Percentiles rank a stretch among this genome's conserved stretches.
Evolutionary conservation across 2,113 vertebrate genomes (phyloP).

Genomic region (Hippocampus guttulatus): DNA sequence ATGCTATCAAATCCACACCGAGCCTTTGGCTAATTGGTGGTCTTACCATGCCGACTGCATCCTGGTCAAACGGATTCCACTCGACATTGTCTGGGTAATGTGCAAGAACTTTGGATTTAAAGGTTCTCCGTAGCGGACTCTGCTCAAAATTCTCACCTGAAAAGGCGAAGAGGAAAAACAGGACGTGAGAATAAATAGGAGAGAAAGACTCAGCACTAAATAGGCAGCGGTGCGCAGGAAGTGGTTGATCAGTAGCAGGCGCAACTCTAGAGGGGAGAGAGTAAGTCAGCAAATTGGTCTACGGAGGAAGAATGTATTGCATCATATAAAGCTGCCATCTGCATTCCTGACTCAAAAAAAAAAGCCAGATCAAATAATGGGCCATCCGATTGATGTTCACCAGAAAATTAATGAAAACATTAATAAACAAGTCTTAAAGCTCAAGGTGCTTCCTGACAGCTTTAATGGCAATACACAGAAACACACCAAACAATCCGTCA

Average conservation of each 20-base stretch:
- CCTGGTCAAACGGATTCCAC: constrained; percentile 99
- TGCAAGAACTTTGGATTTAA: constrained; percentile 98
- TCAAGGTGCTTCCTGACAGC: constrained; percentile 56
- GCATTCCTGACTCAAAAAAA: constrained; percentile 27
- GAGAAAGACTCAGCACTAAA: constrained; percentile 14
- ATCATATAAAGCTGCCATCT: constrained; percentile 64
- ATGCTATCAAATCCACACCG: neutral
- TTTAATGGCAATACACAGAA: constrained; percentile 63
- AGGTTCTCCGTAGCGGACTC: constrained; percentile 94
- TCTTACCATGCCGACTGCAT: constrained; percentile 97
- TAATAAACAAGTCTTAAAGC: neutral
- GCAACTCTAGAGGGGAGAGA: constrained; percentile 45
- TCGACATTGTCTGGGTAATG: constrained; percentile 98
- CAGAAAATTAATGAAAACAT: neutral
- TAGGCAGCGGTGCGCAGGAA: constrained; percentile 16
- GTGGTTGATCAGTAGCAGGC: constrained; percentile 48
- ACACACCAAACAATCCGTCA: constrained; percentile 51
- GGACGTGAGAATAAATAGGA: constrained; percentile 30
- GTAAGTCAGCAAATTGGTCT: constrained; percentile 57
- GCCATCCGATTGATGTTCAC: neutral
- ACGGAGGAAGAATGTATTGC: constrained; percentile 58
- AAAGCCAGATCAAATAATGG: neutral
- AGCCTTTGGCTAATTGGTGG: neutral
- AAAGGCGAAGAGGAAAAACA: constrained; percentile 42
- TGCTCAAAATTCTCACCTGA: constrained; percentile 99